Percentiles rank a stretch among this genome's conserved stretches.
Evolutionary conservation across 2,113 vertebrate species (phyloP).

Genomic region (Centrocercus urophasianus): DNA sequence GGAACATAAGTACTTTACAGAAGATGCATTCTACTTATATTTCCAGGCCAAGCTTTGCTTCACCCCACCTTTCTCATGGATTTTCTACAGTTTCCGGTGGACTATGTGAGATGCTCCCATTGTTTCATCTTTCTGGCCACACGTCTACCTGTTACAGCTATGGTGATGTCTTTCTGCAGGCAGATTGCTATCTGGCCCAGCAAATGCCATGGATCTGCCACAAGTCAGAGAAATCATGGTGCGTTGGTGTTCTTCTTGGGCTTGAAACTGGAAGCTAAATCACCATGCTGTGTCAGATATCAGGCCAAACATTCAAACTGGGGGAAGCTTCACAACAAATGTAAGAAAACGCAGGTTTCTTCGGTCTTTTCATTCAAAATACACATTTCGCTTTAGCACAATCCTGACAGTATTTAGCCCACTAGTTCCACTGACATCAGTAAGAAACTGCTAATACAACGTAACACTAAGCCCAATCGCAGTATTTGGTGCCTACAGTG

Average conservation of each 20-base stretch:
- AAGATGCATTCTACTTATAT: background rate
- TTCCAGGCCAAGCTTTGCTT: background rate
- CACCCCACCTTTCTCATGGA: background rate
- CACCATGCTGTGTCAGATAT: background rate
- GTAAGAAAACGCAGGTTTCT: background rate
- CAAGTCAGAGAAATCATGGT: background rate
- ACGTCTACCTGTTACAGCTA: background rate
- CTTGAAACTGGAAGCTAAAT: background rate
- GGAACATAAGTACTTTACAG: accelerated
- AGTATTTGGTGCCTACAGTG: accelerated
- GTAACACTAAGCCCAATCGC: background rate
- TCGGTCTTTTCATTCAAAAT: background rate
- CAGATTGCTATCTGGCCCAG: background rate
- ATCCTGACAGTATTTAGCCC: background rate
- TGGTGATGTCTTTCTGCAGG: background rate
- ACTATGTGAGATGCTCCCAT: background rate
- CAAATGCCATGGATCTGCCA: background rate
- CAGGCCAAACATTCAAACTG: background rate
- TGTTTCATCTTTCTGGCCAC: background rate
- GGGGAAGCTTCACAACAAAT: background rate
- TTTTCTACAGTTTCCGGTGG: background rate
- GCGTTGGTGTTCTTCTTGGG: background rate
- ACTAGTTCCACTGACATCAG: background rate
- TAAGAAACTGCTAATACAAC: background rate
- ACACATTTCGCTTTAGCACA: background rate